Evolutionary conservation across 2,888 invertebrate genomes (phyloP), one percentile per base, ranked within the genome.

Genomic region (Cabera pusaria): DNA sequence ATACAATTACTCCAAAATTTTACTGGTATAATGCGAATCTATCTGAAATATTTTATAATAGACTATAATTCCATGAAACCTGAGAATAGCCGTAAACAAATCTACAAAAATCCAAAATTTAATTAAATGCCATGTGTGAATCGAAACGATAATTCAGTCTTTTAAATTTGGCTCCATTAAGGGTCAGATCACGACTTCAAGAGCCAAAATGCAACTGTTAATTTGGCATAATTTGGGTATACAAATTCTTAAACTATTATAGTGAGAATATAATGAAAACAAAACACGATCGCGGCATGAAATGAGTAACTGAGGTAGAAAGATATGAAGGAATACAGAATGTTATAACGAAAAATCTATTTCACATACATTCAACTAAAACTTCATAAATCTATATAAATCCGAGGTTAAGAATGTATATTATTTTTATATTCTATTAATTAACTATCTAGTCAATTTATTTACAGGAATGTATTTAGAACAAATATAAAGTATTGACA

Each of bases 401-500:
- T 38, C 21, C 22, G 32, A 39, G 23, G 24, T 38, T 37, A 37
- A 24, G 25, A 44, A 50, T 39, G 47, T 49, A 49, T 46, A 39
- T 45, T 45, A 49, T 3, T 14, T 40, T 38, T 41, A 37, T 38
- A 39, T 27, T 36, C 38, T 55, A 39, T n/a, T 51, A 42, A 49
- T 54, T 42, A 56, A 56, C 52, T 59, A 59, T 53, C 35, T 50
- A 55, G 41, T 54, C 41, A 50, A 46, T 59, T 57, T 73, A 75
- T 76, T 57, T 72, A 78, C 65, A 75, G 82, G 82, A 83, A 83
- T 83, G 82, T 82, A 59, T 60, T 59, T 55, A 59, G 48, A 56
- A 40, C 9, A 35, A 35, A 26, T 39, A 31, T 39, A 33, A 40
- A 28, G 39, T 17, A 38, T 40, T 39, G 38, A 42, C 26, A 49